Base-by-base conservation (phyloP, 2,888 invertebrate species). In the Pharmacophagus antenor region DNA sequence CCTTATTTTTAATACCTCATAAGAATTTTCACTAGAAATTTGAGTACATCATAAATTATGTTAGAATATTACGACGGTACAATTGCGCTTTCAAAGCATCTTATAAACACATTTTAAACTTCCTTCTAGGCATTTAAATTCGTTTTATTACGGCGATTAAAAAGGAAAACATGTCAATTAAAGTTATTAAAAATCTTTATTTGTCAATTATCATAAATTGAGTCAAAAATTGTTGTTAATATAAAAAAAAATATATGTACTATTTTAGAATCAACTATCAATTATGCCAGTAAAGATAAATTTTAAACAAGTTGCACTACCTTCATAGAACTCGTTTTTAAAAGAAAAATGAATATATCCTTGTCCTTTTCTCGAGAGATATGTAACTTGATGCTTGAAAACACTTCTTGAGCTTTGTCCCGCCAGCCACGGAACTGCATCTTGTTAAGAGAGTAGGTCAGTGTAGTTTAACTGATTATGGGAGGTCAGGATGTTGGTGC, bases 401-500 rank as follows among this genome's bases (percentile, higher is more conserved):
- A 46, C 46, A 31, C 46, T 54, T 46, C 27, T 20, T 18, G 15
- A 46, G 54, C 27, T 54, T 54, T 54, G 54, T 54, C 15, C 27
- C 21, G 22, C 46, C 31, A 46, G 6, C 46, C 25, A n/a, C 54
- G 25, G 44, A 44, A 27, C 27, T 54, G 54, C 54, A 54, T 54
- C 54, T 54, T 54, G 54, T 54, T 54, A 54, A 54, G 20, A 46
- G 54, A 54, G 44, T 54, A 54, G 54, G 54, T 54, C 54, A 54
- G 46, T 20, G 18, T 27, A 54, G n/a, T 46, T 54, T 46, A 27
- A 46, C 44, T 46, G 46, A 54, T 54, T 54, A 54, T 46, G 54
- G 23, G 27, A 44, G 27, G 31, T 54, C 54, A 54, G 54, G 54
- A 54, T 54, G 44, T 54, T 46, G 27, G 23, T n/a, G n/a, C 46